Evolutionary conservation across 2,113 vertebrate species (phyloP).

Genomic region (Raja brachyura): DNA sequence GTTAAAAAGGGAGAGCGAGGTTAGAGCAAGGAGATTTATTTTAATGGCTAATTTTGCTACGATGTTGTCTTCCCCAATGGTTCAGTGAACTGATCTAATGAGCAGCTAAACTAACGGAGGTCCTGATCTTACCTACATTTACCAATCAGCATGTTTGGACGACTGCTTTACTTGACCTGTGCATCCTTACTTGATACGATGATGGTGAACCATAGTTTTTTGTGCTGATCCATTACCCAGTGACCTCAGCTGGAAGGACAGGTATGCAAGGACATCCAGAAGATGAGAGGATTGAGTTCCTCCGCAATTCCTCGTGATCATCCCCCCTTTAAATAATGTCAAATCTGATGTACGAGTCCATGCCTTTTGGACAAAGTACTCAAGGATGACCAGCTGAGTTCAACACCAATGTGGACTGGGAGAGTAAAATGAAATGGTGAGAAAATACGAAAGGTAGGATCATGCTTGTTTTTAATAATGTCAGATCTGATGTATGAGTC

Average conservation of each 20-base stretch:
- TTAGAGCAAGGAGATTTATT: neutral
- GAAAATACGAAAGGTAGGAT: too few relatives aligned
- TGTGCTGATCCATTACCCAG: neutral
- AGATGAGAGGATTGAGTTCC: neutral
- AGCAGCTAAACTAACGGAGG: neutral
- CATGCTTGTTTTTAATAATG: neutral
- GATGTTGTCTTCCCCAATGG: neutral
- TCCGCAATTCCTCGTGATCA: neutral
- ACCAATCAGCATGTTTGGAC: neutral
- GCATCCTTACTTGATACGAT: neutral
- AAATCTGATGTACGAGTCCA: too few relatives aligned
- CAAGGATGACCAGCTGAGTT: too few relatives aligned
- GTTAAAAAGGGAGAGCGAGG: neutral
- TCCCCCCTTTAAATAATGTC: too few relatives aligned
- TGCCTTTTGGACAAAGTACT: too few relatives aligned
- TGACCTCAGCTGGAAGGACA: neutral
- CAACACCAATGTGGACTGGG: too few relatives aligned
- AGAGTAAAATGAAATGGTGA: too few relatives aligned
- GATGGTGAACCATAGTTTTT: neutral
- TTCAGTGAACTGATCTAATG: neutral
- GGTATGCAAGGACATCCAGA: neutral
- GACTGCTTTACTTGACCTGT: neutral
- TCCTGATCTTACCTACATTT: neutral
- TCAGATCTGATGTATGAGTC: neutral
- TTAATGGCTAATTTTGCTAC: neutral